These are phyloP conservation scores for Sisyra nigra DNA, from an alignment of 2,888 invertebrate species.

Conservation along the genomic window DNA sequence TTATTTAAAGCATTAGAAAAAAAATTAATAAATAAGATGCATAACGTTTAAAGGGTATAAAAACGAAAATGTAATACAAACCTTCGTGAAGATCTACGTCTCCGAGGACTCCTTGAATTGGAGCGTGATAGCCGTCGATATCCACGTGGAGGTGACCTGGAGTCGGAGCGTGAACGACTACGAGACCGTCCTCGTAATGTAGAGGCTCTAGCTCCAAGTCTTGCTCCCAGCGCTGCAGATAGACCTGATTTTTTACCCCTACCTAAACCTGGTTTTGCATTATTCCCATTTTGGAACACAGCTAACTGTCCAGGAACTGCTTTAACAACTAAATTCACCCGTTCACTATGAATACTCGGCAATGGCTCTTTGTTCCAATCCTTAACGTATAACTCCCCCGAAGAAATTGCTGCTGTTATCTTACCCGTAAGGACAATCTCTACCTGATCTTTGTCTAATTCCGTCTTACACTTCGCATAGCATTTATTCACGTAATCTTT, in stretches of 20 bases:
- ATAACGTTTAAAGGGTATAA: background rate
- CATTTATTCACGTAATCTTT: constrained; percentile 83
- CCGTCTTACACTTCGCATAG: constrained; percentile 77
- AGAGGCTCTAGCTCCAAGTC: constrained; percentile 35
- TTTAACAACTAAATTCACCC: constrained; percentile 47
- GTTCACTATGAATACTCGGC: constrained; percentile 72
- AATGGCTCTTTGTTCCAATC: constrained; percentile 93
- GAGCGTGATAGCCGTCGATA: constrained; percentile 23
- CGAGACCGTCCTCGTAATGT: constrained; percentile 22
- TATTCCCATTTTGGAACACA: constrained; percentile 37
- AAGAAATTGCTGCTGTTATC: constrained; percentile 78
- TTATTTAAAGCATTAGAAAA: too few relatives aligned
- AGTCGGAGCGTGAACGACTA: constrained; percentile 23
- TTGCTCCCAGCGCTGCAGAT: constrained; percentile 39
- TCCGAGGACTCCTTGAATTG: constrained; percentile 19
- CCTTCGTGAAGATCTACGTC: constrained; percentile 7
- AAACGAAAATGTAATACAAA: background rate
- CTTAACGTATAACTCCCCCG: constrained; percentile 72
- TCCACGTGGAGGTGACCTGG: constrained; percentile 17
- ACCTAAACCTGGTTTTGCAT: constrained; percentile 17
- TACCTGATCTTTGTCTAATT: constrained; percentile 83
- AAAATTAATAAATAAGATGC: background rate
- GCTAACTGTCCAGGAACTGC: constrained; percentile 39
- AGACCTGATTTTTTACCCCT: constrained; percentile 28
- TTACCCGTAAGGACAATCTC: constrained; percentile 89